These are phyloP conservation scores for Sminthurinus signatus DNA, from an alignment of 1,140 invertebrate genomes.

Conservation along the genomic window DNA sequence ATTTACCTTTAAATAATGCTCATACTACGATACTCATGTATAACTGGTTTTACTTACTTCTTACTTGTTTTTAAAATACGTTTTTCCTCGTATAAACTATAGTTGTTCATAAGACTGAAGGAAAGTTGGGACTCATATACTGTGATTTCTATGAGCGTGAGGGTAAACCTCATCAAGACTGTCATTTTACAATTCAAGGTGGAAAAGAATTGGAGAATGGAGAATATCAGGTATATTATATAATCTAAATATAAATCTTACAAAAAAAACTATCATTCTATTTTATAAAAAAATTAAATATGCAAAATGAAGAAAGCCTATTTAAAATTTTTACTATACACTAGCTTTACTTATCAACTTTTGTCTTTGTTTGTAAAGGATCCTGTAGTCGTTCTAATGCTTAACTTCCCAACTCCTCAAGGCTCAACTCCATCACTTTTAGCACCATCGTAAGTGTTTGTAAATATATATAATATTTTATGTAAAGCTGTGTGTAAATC, in stretches of 20 bases:
- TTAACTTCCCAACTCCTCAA: conserved; percentile 70
- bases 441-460: conserved; percentile 54
- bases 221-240: conserved; percentile 61
- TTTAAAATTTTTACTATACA: too few relatives aligned
- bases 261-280: background rate
- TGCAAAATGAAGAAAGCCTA: background rate
- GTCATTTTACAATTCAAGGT: conserved; percentile 96
- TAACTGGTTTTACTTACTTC: too few relatives aligned
- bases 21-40: too few relatives aligned
- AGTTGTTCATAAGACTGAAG: conserved; percentile 67
- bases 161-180: conserved; percentile 92
- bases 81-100: too few relatives aligned
- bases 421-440: conserved; percentile 62
- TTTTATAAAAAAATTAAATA: background rate
- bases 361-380: conserved; percentile 50
- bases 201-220: conserved; percentile 73
- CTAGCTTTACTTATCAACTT: too few relatives aligned
- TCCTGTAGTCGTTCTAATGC: conserved; percentile 89
- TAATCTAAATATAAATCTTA: conserved; percentile 13
- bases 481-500: too few relatives aligned
- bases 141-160: conserved; percentile 90
- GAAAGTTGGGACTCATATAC: conserved; percentile 87
- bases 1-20: too few relatives aligned
- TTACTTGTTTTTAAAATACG: too few relatives aligned
- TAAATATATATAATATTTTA: too few relatives aligned